Percentiles rank a stretch among this genome's conserved stretches.
phyloP scores from a whole-genome alignment of 2,797 vertebrate genomes.

The Pantherophis vulpinus region DNA sequence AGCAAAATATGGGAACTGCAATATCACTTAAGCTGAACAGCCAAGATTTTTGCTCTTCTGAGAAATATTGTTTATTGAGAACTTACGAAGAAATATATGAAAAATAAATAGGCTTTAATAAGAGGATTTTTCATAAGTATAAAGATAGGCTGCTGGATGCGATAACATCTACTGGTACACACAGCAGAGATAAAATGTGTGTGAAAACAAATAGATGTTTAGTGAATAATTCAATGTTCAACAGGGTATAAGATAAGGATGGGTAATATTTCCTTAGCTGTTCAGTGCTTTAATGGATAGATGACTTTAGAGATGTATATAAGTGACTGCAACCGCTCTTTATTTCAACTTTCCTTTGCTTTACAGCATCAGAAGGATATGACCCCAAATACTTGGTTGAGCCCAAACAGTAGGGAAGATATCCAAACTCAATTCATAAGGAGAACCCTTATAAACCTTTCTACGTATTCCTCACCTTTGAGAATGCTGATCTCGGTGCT shows the following conservation, averaged over 20 bases:
- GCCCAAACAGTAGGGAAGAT: neutral
- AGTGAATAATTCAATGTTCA: neutral
- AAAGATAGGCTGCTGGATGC: neutral
- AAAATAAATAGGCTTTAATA: neutral
- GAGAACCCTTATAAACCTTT: neutral
- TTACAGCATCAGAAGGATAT: neutral
- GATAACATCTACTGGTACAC: neutral
- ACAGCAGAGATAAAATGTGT: neutral
- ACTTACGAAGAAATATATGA: neutral
- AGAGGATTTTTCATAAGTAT: neutral
- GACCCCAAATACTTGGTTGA: neutral
- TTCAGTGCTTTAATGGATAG: neutral
- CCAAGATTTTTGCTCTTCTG: neutral
- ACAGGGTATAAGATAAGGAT: neutral
- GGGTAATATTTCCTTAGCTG: neutral
- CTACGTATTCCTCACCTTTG: neutral
- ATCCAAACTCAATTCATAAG: neutral
- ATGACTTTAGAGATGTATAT: neutral
- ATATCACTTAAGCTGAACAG: neutral
- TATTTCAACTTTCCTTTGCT: neutral
- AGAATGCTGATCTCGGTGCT: neutral
- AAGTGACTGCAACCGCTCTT: neutral
- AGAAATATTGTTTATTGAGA: neutral
- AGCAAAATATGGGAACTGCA: neutral
- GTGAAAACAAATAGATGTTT: neutral